Evolutionary conservation across 2,113 vertebrate genomes (phyloP).

Genomic region (Pungitius pungitius): DNA sequence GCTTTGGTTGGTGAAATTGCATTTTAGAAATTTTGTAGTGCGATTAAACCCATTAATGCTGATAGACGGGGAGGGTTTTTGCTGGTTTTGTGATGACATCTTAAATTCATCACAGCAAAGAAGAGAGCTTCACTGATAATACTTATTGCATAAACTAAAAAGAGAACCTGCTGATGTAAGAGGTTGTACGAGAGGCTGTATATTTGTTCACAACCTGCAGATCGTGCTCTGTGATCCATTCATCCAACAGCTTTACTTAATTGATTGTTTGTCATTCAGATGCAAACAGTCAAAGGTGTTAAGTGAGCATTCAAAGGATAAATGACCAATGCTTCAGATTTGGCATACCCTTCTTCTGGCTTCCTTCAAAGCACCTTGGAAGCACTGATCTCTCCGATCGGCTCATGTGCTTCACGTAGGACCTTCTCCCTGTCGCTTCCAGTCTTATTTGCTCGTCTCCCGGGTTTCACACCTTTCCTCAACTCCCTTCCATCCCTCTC

Average conservation of each 20-base stretch:
- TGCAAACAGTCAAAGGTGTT: conserved; percentile 4
- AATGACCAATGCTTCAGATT: conserved; percentile 4
- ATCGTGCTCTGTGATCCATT: not conserved
- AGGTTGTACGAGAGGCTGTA: not conserved
- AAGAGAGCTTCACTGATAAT: conserved; percentile 22
- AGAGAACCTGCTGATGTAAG: not conserved
- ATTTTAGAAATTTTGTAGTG: not conserved
- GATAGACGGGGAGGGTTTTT: not conserved
- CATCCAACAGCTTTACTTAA: not conserved
- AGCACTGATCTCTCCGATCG: conserved; percentile 1
- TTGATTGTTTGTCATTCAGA: not conserved
- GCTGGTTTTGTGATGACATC: not conserved
- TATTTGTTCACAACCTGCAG: not conserved
- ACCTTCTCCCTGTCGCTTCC: not conserved
- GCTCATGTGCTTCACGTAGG: not conserved
- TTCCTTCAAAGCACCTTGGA: not conserved
- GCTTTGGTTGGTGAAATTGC: not conserved
- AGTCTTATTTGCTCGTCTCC: not conserved
- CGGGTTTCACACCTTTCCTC: conserved; percentile 20
- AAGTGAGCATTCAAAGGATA: not conserved
- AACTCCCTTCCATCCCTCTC: not conserved
- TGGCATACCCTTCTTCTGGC: not conserved
- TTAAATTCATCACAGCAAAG: conserved; percentile 20
- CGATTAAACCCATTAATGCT: not conserved
- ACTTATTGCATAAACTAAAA: conserved; percentile 4